These are phyloP conservation scores for Cryptus armator DNA, from an alignment of 2,888 invertebrate species.

Conservation along the genomic window DNA sequence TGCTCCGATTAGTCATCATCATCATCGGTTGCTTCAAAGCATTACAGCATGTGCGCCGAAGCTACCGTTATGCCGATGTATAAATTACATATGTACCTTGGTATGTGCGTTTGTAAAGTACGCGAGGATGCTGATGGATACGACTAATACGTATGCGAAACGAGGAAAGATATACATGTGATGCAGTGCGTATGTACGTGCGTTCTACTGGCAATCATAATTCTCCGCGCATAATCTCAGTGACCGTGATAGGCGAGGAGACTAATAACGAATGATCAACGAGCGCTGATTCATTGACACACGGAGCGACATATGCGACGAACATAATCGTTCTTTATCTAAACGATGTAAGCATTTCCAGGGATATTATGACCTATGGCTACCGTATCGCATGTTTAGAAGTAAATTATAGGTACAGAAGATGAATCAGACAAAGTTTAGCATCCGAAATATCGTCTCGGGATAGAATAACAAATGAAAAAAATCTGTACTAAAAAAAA, in stretches of 20 bases:
- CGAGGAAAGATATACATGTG: not conserved
- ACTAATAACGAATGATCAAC: conserved; percentile 38
- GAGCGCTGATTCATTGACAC: conserved; percentile 16
- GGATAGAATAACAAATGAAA: too few species aligned
- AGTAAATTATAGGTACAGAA: too few species aligned
- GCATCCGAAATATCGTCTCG: too few species aligned
- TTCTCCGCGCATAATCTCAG: conserved; percentile 45
- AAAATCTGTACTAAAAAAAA: too few species aligned
- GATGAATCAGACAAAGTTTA: too few species aligned
- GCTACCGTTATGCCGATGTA: conserved; percentile 28
- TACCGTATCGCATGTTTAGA: too few species aligned
- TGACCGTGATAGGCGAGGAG: conserved; percentile 25
- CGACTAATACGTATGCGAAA: conserved; percentile 23
- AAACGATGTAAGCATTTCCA: not conserved
- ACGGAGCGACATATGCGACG: conserved; percentile 8
- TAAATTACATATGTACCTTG: conserved; percentile 23
- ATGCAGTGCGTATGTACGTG: conserved; percentile 1
- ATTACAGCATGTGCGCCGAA: conserved; percentile 16
- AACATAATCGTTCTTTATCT: conserved; percentile 5
- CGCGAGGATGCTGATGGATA: conserved; percentile 9
- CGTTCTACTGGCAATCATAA: conserved; percentile 54
- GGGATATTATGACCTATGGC: too few species aligned
- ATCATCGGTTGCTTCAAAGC: conserved; percentile 26
- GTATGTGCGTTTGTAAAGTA: not conserved
- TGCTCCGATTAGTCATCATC: conserved; percentile 52